Evolutionary conservation across 2,888 invertebrate species (phyloP).

Genomic region (Chirona hameri): DNA sequence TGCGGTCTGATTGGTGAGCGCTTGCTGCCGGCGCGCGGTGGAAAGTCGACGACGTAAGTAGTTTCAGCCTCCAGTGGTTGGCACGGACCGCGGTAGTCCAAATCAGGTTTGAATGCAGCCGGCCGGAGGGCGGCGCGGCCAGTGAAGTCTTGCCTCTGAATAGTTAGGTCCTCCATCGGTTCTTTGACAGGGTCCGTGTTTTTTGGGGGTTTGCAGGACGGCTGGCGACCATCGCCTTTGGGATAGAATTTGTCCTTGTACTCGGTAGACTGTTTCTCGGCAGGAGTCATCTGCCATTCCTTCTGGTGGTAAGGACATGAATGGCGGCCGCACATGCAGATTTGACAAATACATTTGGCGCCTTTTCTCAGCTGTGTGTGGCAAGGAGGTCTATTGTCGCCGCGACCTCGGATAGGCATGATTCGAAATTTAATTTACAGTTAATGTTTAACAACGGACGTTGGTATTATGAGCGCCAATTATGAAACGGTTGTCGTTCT

Average conservation of each 20-base stretch:
- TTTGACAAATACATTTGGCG: background rate
- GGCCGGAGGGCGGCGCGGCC: background rate
- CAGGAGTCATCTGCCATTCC: constrained; percentile 1
- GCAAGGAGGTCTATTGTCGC: background rate
- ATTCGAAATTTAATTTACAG: background rate
- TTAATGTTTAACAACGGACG: no score
- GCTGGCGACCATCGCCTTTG: constrained; percentile 1
- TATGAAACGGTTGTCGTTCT: no score
- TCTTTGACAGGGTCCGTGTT: background rate
- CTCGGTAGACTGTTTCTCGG: constrained; percentile 1
- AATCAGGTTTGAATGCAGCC: background rate
- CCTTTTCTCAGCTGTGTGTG: background rate
- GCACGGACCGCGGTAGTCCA: constrained; percentile 4
- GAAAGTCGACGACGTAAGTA: constrained; percentile 5
- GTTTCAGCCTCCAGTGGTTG: background rate
- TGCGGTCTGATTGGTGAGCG: constrained; percentile 5
- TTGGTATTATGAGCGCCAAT: no score
- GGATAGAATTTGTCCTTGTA: background rate
- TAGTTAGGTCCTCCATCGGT: constrained; percentile 3
- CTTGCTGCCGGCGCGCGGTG: background rate
- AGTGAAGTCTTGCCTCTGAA: constrained; percentile 3
- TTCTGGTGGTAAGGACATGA: background rate
- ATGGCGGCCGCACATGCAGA: constrained; percentile 6
- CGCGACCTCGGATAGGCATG: background rate
- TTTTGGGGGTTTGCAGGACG: background rate